These are phyloP conservation scores for Terebella lapidaria DNA, from an alignment of 2,888 invertebrate species.

Conservation along the genomic window DNA sequence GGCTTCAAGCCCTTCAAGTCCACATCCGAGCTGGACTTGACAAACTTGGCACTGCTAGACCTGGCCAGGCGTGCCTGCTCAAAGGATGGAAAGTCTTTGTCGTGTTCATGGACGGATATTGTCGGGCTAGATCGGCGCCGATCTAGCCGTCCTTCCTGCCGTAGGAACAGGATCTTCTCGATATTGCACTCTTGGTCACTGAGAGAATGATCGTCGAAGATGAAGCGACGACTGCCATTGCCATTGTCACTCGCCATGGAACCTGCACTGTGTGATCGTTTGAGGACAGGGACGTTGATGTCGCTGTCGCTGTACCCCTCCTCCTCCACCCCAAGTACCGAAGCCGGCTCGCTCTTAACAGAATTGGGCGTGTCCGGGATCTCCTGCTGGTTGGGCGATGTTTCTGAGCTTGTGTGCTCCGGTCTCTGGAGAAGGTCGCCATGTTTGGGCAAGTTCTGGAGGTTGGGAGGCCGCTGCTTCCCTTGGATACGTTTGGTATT, in stretches of 20 bases:
- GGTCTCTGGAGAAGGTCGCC: not conserved
- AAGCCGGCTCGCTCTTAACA: constrained; percentile 10
- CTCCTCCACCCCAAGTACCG: too few relatives aligned
- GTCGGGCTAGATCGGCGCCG: constrained; percentile 4
- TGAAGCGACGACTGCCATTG: not conserved
- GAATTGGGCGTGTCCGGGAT: constrained; percentile 10
- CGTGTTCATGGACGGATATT: not conserved
- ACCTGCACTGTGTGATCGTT: not conserved
- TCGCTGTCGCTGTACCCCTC: not conserved
- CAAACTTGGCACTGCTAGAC: not conserved
- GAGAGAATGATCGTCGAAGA: not conserved
- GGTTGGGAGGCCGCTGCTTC: too few relatives aligned
- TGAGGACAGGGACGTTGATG: not conserved
- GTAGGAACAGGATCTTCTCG: not conserved
- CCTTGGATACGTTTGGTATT: constrained; percentile 3
- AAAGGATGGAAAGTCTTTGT: not conserved
- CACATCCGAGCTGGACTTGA: not conserved
- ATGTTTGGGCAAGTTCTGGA: not conserved
- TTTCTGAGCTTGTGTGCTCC: not conserved
- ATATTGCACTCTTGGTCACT: not conserved
- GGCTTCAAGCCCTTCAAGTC: not conserved
- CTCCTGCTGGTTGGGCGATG: not conserved
- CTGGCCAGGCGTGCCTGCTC: not conserved
- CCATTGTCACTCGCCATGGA: not conserved
- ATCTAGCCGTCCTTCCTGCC: not conserved